Evolutionary conservation across 1,140 invertebrate species (phyloP), one percentile per base, ranked within the genome.

Genomic region (Tribolium madens): DNA sequence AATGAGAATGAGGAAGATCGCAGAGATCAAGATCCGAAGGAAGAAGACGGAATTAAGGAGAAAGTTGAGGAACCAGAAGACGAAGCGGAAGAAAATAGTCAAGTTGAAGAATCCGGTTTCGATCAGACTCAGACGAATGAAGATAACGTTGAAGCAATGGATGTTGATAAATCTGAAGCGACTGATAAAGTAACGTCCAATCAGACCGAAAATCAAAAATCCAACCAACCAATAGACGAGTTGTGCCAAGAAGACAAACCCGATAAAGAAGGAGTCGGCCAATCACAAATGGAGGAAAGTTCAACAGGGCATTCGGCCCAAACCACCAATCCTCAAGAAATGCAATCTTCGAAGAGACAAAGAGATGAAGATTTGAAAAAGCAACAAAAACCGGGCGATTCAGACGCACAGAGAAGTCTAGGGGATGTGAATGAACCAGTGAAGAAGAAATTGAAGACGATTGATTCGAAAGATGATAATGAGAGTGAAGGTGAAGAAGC

Each of bases 361-460:
- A 81, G 85, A 17, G 76, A 84, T 26, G 80, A 79, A 5, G 83
- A 83, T 71, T 73, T 80, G 52, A 83, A 87, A 50, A 87, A 87
- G 70, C 84, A 88, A 47, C 87, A 87, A 70, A 86, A 85, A 76
- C 87, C 86, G 13, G 87, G 87, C 9, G 82, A 88, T 74, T 85
- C 86, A 5, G 86, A 89, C 76, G 85, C 86, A 15, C 84, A 87
- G 75, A 84, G 87, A 21, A 87, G 84, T 76, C 80, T 90, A 42
- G 84, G 87, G 1, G 87, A 89, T 69, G 80, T 83, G 52, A 78
- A 81, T 42, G 84, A 88, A 72, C 85, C 86, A 0, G 78, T 86
- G 0, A 81, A 82, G 83, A 93, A 87, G 80, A 91, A 87, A 79
- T 82, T 79, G 84, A 92, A 87, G 85, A 91, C 84, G 72, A 87